Base-by-base conservation (phyloP, 2,888 invertebrate species). In the Aphrophora alni region DNA sequence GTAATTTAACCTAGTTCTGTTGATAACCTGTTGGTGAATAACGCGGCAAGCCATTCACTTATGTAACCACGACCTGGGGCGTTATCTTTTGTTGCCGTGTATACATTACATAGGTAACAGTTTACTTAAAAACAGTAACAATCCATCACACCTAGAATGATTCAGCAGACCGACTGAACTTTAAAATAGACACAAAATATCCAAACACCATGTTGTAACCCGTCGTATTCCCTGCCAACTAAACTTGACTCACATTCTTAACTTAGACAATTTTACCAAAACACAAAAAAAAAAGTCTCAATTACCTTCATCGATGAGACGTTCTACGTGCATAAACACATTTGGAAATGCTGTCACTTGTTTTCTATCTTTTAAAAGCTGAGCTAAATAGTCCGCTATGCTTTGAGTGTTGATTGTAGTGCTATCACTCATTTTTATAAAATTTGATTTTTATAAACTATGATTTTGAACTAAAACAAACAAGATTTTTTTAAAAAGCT, bases 321-420 rank as follows among this genome's bases (percentile, higher is more conserved):
- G 94, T 91, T 99, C 99, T 90, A 98, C 95, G 92, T 99, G 99
- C 91, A 97, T 95, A 92, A 99, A 99, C 90, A 99, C 97, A 93
- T 98, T 98, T 87, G 99, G 99, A 92, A 99, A 98, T 89, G 98
- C 98, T 88, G 98, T 97, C 90, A 99, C 93, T 92, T 99, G 98
- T 92, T 99, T 99, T 92, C 98, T 97, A 93, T 99, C 99, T 93
- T 99, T 99, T 89, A 99, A 93, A 92, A 99, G 94, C 92, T 99
- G 99, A 89, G 99, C 98, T 93, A 99, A 93, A 92, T 99, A 99
- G 92, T 99, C 99, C 91, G 99, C 98, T 92, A 97, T 96, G 92
- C 97, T 97, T 90, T 97, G 97, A 91, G 97, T 97, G 89, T 95
- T 83, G 73, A 82, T 82, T 68, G 78, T 78, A 17, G 80, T 26